Base-by-base conservation (phyloP, 2,888 invertebrate species). In the Clivina fossor region DNA sequence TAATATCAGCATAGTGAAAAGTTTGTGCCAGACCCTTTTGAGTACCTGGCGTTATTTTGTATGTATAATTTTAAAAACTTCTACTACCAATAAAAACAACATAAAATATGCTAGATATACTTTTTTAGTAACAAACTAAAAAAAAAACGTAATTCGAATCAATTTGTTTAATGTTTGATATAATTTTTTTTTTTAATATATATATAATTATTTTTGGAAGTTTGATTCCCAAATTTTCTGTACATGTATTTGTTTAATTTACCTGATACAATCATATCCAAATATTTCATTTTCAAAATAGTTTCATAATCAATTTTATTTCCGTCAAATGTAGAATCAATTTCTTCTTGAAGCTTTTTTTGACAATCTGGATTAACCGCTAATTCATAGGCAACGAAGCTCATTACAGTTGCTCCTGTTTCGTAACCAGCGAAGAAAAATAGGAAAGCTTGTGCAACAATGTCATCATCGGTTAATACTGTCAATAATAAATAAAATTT, bases 181-280 rank as follows among this genome's bases (percentile, higher is more conserved):
- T n/a, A n/a, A n/a, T n/a, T n/a, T n/a, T n/a, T n/a, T n/a, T n/a
- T n/a, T n/a, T n/a, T n/a, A n/a, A n/a, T n/a, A n/a, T 7, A 28
- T 43, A 32, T 55, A 20, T 32, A 5, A 0, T 24, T 9, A 22
- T 22, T 13, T 15, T 33, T 26, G n/a, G 8, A 5, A 30, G 15
- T 33, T 20, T 20, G 11, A 43, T 18, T n/a, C n/a, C n/a, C n/a
- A n/a, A n/a, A n/a, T n/a, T n/a, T n/a, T n/a, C n/a, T n/a, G n/a
- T n/a, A n/a, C n/a, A n/a, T n/a, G n/a, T n/a, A n/a, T n/a, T n/a
- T n/a, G n/a, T n/a, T n/a, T n/a, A 3, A n/a, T n/a, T n/a, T 61
- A 74, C 74, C 74, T 60, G 73, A 72, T 1, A 78, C 64, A 0
- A 80, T 76, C 72, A 78, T 80, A 46, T 81, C 80, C 65, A 83